These are phyloP conservation scores for Tenrec ecaudatus DNA, from an alignment of 2,113 vertebrate species.

Conservation along the genomic window DNA sequence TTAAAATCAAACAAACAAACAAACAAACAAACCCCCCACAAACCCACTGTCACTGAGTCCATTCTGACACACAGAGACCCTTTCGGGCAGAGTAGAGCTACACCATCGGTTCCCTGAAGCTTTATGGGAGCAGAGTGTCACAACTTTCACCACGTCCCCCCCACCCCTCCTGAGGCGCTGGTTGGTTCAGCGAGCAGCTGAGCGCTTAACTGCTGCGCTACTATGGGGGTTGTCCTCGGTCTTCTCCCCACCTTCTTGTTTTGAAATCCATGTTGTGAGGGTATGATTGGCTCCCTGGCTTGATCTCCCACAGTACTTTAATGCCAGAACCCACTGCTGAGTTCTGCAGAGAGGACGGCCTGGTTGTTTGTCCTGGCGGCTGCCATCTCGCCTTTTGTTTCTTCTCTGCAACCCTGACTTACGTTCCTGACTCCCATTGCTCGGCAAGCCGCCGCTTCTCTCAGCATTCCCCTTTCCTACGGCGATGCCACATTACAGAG, in stretches of 20 bases:
- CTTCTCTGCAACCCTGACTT: neutral
- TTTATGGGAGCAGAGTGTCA: neutral
- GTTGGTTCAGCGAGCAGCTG: neutral
- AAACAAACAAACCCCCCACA: neutral
- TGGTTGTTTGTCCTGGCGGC: neutral
- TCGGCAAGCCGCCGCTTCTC: neutral
- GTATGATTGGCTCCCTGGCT: neutral
- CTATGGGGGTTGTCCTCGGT: neutral
- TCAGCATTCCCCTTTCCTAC: neutral
- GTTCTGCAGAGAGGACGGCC: neutral
- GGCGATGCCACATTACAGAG: neutral
- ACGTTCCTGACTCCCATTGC: neutral
- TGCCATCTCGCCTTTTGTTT: neutral
- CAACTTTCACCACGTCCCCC: neutral
- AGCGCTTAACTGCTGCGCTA: neutral
- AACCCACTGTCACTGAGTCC: neutral
- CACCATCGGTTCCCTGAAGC: neutral
- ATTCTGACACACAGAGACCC: neutral
- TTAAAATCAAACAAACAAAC: neutral
- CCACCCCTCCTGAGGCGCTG: neutral
- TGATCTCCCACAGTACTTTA: neutral
- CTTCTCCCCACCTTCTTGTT: neutral
- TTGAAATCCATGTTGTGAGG: neutral
- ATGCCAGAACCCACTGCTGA: neutral
- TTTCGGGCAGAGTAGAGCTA: neutral